Evolutionary conservation across 2,797 vertebrate genomes (phyloP).

Genomic region (Enteromius trimaculatus): DNA sequence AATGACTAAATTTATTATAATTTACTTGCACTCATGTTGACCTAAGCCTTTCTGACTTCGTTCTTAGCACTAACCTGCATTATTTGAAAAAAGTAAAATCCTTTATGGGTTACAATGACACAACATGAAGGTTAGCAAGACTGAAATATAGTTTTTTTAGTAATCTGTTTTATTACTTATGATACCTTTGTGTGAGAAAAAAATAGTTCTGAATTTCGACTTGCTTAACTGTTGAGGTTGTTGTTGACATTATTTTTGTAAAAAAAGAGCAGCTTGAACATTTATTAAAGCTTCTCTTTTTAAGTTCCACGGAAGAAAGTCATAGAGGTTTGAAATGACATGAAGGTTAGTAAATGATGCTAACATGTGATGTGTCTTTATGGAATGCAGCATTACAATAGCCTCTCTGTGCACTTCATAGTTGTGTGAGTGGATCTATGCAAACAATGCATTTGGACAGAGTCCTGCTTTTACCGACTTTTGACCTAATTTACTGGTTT

Average conservation of each 20-base stretch:
- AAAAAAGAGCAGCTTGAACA: not conserved
- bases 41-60: not conserved
- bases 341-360: not conserved
- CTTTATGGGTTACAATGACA: not conserved
- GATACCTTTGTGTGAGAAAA: not conserved
- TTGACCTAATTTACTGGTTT: constrained; percentile 27
- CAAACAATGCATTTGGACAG: not conserved
- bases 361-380: not conserved
- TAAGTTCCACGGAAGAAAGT: not conserved
- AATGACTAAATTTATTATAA: not conserved
- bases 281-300: not conserved
- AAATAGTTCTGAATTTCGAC: too few relatives aligned
- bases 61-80: not conserved
- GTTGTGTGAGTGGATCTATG: constrained; percentile 19
- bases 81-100: not conserved
- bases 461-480: constrained; percentile 26
- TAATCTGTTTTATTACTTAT: not conserved
- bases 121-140: not conserved
- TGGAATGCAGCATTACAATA: constrained; percentile 10
- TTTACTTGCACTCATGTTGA: not conserved
- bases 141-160: not conserved
- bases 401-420: constrained; percentile 12
- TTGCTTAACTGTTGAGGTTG: not conserved
- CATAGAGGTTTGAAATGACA: not conserved
- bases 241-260: not conserved